A percentile compares a stretch with the other conserved stretches of the same genome.
Evolutionary conservation across 2,888 invertebrate genomes (phyloP).

Genomic region (Junonia oenone): DNA sequence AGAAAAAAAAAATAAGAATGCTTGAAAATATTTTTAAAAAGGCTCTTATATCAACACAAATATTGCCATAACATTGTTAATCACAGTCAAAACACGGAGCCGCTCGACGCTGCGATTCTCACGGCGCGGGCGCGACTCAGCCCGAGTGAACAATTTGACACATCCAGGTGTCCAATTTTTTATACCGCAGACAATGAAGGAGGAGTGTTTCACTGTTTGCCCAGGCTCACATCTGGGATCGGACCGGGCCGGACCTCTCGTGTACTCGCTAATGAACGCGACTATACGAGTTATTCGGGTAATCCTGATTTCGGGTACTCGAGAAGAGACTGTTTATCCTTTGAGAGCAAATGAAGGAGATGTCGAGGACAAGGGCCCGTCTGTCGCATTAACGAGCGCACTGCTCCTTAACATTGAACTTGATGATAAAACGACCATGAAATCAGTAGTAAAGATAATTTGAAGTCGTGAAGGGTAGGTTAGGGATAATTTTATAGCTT

Average conservation of each 20-base stretch:
- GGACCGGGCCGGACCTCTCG: conserved; percentile 75
- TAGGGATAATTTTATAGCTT: conserved; percentile 40
- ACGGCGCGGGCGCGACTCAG: conserved; percentile 60
- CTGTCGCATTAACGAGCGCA: conserved; percentile 54
- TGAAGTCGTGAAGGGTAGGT: conserved; percentile 50
- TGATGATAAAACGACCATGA: conserved; percentile 68
- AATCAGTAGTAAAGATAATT: conserved; percentile 72
- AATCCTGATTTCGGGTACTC: conserved; percentile 45
- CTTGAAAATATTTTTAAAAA: background rate
- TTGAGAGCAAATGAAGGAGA: conserved; percentile 53
- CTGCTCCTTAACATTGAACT: conserved; percentile 67
- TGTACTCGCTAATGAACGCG: conserved; percentile 66
- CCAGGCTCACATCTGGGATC: conserved; percentile 73
- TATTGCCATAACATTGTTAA: conserved; percentile 34
- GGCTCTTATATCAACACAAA: conserved; percentile 15
- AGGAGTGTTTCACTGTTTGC: conserved; percentile 53
- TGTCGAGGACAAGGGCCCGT: conserved; percentile 53
- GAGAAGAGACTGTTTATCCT: conserved; percentile 57
- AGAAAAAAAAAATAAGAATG: background rate
- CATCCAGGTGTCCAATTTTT: conserved; percentile 78
- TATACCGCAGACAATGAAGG: conserved; percentile 60
- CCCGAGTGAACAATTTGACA: conserved; percentile 76
- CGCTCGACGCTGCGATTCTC: conserved; percentile 51
- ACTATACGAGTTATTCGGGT: conserved; percentile 33
- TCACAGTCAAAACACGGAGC: conserved; percentile 34